Percentiles rank a stretch among this genome's conserved stretches.
phyloP scores from a whole-genome alignment of 2,888 invertebrate genomes.

The Drosophila anceps region DNA sequence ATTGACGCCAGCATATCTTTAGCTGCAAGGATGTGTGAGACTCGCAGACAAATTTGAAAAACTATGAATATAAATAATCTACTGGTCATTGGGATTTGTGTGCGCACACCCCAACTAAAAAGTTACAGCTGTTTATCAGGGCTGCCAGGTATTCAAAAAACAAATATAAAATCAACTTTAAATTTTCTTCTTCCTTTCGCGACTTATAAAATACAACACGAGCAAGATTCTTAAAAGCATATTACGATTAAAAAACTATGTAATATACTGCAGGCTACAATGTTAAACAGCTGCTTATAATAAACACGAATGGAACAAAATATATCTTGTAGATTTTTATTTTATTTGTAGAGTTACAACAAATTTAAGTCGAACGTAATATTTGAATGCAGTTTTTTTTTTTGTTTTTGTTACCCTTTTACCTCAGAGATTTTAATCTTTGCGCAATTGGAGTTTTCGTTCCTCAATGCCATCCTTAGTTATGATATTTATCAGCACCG shows the following conservation, averaged over 20 bases:
- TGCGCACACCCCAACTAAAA: constrained; percentile 14
- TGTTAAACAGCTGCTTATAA: background rate
- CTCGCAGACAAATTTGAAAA: constrained; percentile 1
- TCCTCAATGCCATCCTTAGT: constrained; percentile 93
- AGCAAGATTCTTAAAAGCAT: background rate
- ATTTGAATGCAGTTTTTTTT: constrained; percentile 27
- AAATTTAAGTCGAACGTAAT: constrained; percentile 56
- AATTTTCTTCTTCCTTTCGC: background rate
- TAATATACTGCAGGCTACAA: background rate
- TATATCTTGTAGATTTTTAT: constrained; percentile 34
- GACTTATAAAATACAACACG: too few relatives aligned
- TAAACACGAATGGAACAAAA: background rate
- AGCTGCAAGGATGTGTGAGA: background rate
- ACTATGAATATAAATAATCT: constrained; percentile 9
- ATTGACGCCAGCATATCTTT: constrained; percentile 52
- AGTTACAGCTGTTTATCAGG: constrained; percentile 32
- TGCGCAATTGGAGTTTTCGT: constrained; percentile 91
- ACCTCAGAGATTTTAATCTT: constrained; percentile 88
- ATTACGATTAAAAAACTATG: background rate
- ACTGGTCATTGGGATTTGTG: constrained; percentile 22
- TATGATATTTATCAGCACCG: constrained; percentile 93
- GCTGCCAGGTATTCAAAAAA: background rate
- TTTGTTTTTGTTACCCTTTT: constrained; percentile 8
- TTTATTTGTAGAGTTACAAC: constrained; percentile 65
- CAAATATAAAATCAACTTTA: background rate